Evolutionary conservation across 2,113 vertebrate genomes (phyloP), one percentile per base, ranked within the genome.

Genomic region (Oncorhynchus kisutch): DNA sequence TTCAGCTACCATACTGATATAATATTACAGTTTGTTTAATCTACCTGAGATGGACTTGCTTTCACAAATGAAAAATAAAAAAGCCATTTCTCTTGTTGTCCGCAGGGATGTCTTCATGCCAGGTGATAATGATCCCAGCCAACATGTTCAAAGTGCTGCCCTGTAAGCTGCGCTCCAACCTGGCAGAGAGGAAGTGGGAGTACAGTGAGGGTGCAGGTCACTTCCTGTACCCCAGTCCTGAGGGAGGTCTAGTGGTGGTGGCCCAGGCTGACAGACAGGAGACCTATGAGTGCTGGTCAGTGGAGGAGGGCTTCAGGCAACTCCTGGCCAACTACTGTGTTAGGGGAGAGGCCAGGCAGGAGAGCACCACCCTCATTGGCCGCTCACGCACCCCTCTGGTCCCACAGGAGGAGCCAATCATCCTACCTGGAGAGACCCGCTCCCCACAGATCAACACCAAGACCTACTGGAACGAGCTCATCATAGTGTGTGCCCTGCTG

Each of bases 391-490:
- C 93, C 0, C 92, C 90, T 0, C 86, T 70, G 16, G 77, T 67
- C 48, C 74, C 86, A 51, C 85, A 86, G 71, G 87, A 88, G 64
- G 85, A 91, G 73, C 83, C 87, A 4, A 79, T 94, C 71, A 89
- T 92, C 69, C 87, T 92, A 71, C 93, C 91, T 0, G 89, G 88
- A 25, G 86, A 94, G 72, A 84, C 90, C 20, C 81, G 84, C 0
- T 91, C 88, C 0, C 90, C 92, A 0, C 92, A 86, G 78, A 89
- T 92, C 87, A 93, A 92, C 0, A 91, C 91, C 68, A 96, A 94
- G 88, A 96, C 94, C 31, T 99, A 99, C 91, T 97, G 96, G 97
- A 97, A 94, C 0, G 97, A 99, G 88, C 95, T 99, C 82, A 90
- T 99, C 49, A 93, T 97, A 72, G 97, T 98, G 87, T 96, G 95